These are phyloP conservation scores for Caenorhabditis sp. DNA, from an alignment of 2,888 invertebrate genomes.

Conservation along the genomic window DNA sequence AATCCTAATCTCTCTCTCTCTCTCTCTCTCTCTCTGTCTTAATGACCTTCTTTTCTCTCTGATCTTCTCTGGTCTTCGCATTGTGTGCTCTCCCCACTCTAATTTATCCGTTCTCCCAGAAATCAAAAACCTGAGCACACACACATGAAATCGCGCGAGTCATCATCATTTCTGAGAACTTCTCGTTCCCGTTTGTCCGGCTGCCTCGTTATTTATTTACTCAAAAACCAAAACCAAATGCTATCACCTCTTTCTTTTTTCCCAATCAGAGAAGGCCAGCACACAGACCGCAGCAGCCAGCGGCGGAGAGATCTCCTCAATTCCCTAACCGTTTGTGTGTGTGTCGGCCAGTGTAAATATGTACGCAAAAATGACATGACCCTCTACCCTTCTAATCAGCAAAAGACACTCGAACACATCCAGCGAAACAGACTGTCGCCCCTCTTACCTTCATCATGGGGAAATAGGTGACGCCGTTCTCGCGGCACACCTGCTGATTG, in stretches of 20 bases:
- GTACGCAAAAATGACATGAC: slow-evolving; percentile 47
- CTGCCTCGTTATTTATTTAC: slow-evolving; percentile 46
- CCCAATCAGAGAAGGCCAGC: slow-evolving; percentile 14
- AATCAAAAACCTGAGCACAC: slow-evolving; percentile 48
- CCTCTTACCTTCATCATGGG: slow-evolving; percentile 76
- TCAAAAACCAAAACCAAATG: slow-evolving; percentile 51
- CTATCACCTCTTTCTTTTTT: slow-evolving; percentile 39
- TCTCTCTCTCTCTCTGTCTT: slow-evolving; percentile 1
- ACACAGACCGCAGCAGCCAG: slow-evolving; percentile 1
- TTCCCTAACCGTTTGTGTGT: slow-evolving; percentile 42
- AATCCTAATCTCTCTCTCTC: slow-evolving; percentile 1
- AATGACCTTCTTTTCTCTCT: slow-evolving; percentile 21
- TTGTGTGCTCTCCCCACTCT: too few species aligned
- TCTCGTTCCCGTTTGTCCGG: slow-evolving; percentile 34
- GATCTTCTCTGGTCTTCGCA: too few species aligned
- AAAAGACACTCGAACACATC: slow-evolving; percentile 3
- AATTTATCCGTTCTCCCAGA: slow-evolving; percentile 26
- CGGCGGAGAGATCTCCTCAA: slow-evolving; percentile 11
- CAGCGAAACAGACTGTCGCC: not conserved
- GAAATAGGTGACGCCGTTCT: slow-evolving; percentile 75
- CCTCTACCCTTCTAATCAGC: slow-evolving; percentile 17
- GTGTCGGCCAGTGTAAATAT: slow-evolving; percentile 48
- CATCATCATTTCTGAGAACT: slow-evolving; percentile 45
- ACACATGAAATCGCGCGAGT: slow-evolving; percentile 41
- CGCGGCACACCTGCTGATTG: slow-evolving; percentile 74